Conservation (phyloP, 2,888 invertebrate species). For the Horisme vitalbata region DNA sequence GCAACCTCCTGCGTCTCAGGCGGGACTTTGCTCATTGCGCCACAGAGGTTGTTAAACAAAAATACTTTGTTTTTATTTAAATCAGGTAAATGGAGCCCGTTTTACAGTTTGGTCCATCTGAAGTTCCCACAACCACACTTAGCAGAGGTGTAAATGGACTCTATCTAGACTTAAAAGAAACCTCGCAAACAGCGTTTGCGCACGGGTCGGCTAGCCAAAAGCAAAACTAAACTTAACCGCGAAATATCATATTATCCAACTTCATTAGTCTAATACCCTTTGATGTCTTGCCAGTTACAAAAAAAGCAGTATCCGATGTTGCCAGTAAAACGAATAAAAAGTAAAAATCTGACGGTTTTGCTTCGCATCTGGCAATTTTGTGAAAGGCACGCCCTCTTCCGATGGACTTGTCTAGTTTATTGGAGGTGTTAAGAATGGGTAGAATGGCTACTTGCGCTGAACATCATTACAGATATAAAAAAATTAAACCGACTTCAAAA, state of each 20-base stretch:
- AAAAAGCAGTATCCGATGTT: conserved; percentile 28
- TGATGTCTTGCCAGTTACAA: conserved; percentile 48
- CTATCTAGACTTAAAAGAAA: too few relatives aligned
- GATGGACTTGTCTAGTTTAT: conserved; percentile 63
- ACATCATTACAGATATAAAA: too few relatives aligned
- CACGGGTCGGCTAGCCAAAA: conserved; percentile 4
- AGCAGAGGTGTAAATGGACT: too few relatives aligned
- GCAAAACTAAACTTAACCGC: background rate
- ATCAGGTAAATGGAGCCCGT: too few relatives aligned
- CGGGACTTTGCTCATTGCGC: too few relatives aligned
- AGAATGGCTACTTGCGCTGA: too few relatives aligned
- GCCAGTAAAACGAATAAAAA: conserved; percentile 42
- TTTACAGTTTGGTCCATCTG: too few relatives aligned
- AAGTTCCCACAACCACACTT: too few relatives aligned
- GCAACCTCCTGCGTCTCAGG: too few relatives aligned
- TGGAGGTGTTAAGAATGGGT: conserved; percentile 14
- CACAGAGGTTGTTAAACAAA: too few relatives aligned
- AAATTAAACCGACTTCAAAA: conserved; percentile 1
- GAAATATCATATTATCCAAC: conserved; percentile 19
- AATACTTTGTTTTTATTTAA: too few relatives aligned
- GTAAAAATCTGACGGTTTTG: conserved; percentile 28
- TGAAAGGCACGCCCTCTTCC: conserved; percentile 74
- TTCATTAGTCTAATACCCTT: conserved; percentile 50
- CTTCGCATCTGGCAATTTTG: conserved; percentile 67
- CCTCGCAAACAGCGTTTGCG: too few relatives aligned